These are phyloP conservation scores for Brachionus sp. DNA, from an alignment of 1,140 invertebrate genomes.

Conservation along the genomic window DNA sequence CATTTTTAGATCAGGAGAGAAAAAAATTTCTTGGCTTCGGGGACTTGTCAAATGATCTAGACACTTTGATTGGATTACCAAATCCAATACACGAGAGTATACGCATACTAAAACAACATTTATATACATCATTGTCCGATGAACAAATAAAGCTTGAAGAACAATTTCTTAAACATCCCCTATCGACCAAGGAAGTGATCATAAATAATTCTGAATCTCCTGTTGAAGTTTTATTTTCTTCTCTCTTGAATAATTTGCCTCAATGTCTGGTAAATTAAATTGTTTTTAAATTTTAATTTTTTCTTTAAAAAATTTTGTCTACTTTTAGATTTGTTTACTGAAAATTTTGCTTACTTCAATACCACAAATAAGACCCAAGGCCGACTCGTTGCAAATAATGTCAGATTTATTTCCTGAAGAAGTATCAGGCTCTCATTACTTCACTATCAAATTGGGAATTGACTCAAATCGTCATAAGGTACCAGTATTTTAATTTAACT, in stretches of 20 bases:
- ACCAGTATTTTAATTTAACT: not conserved
- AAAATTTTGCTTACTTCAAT: constrained; percentile 95
- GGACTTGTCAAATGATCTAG: constrained; percentile 66
- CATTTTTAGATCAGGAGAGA: constrained; percentile 82
- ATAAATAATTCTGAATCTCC: not conserved
- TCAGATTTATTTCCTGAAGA: constrained; percentile 92
- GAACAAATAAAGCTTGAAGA: constrained; percentile 63
- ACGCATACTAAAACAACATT: constrained; percentile 73
- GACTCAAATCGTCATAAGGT: constrained; percentile 93
- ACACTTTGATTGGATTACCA: constrained; percentile 81
- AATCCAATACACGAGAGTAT: constrained; percentile 91
- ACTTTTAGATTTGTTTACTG: constrained; percentile 74
- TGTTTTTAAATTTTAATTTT: not conserved
- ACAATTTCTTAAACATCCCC: constrained; percentile 61
- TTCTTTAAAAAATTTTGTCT: constrained; percentile 1
- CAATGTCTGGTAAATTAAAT: constrained; percentile 73
- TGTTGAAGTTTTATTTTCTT: constrained; percentile 2
- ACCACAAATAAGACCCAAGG: constrained; percentile 94
- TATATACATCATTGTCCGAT: constrained; percentile 62
- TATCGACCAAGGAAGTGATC: constrained; percentile 54
- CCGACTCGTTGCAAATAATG: constrained; percentile 96
- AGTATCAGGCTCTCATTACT: constrained; percentile 89
- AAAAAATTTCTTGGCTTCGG: constrained; percentile 92
- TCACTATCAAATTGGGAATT: constrained; percentile 90
- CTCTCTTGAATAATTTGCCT: constrained; percentile 59